Conservation (phyloP, 2,113 vertebrate species). For the Aptenodytes forsteri region DNA sequence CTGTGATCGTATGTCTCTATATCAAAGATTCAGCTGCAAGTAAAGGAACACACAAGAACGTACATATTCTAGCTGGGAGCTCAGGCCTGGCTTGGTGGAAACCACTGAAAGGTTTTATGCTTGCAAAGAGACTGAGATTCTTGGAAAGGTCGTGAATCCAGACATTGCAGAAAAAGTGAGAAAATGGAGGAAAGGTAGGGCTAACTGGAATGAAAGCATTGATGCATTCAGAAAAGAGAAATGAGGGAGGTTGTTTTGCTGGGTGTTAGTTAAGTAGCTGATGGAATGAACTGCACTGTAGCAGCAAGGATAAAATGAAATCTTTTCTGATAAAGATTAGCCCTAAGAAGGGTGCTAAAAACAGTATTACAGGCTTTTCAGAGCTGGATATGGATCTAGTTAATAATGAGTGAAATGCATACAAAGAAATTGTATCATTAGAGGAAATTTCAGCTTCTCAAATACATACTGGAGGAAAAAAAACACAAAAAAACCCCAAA, state of each 20-base stretch:
- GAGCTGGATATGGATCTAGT: not conserved
- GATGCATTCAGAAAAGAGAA: not conserved
- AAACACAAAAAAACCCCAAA: accelerated
- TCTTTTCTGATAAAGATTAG: not conserved
- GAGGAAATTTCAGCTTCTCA: not conserved
- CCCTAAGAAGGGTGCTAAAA: not conserved
- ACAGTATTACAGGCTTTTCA: not conserved
- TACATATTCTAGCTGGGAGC: not conserved
- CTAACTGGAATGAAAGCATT: not conserved
- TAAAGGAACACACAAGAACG: not conserved
- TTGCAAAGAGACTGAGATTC: not conserved
- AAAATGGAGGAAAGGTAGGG: not conserved
- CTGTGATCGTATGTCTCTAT: accelerated
- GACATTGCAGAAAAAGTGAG: not conserved
- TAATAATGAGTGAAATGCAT: not conserved
- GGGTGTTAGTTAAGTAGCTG: not conserved
- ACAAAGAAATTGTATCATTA: not conserved
- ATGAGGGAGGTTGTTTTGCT: not conserved
- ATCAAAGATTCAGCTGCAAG: not conserved
- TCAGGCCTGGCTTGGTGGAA: not conserved
- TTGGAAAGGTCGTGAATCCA: not conserved
- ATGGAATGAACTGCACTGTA: not conserved
- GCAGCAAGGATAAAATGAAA: not conserved
- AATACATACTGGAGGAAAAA: not conserved
- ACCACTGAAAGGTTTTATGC: not conserved